Evolutionary conservation across 2,888 invertebrate genomes (phyloP).

Genomic region (Onchidella celtica): DNA sequence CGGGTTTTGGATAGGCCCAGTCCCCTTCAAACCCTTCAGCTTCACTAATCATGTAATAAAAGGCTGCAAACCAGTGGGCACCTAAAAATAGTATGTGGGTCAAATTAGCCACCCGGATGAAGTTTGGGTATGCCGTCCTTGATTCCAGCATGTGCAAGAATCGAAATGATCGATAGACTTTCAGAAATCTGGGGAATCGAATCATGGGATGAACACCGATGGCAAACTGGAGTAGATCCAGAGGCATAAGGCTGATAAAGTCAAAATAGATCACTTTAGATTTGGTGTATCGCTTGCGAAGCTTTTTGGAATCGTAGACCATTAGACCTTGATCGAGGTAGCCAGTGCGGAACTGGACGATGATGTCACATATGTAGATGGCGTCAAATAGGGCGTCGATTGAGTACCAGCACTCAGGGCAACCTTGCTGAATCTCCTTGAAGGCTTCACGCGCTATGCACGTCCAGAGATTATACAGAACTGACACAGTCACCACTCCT

Average conservation of each 20-base stretch:
- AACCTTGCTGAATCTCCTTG: conserved; percentile 88
- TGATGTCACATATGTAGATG: conserved; percentile 92
- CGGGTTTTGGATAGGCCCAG: conserved; percentile 84
- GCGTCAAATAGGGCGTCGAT: conserved; percentile 91
- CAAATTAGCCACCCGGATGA: conserved; percentile 96
- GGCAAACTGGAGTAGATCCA: conserved; percentile 92
- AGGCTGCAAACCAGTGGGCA: conserved; percentile 99
- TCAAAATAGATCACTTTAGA: conserved; percentile 93
- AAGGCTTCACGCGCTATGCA: conserved; percentile 96
- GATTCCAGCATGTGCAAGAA: conserved; percentile 98
- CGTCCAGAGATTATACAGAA: conserved; percentile 97
- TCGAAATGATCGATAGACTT: conserved; percentile 90
- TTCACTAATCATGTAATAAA: conserved; percentile 96
- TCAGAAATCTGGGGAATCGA: conserved; percentile 82
- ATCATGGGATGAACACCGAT: conserved; percentile 88
- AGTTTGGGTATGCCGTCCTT: conserved; percentile 95
- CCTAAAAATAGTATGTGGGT: conserved; percentile 96
- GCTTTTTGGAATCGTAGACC: conserved; percentile 94
- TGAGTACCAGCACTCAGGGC: conserved; percentile 70
- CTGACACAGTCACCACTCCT: conserved; percentile 91
- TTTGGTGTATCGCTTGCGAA: conserved; percentile 92
- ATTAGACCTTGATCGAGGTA: conserved; percentile 94
- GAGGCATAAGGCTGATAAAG: conserved; percentile 89
- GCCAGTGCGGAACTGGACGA: conserved; percentile 95
- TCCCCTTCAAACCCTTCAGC: conserved; percentile 81